Base-by-base conservation (phyloP, 2,888 invertebrate species). In the Imbricaverruca yamaguchii region DNA sequence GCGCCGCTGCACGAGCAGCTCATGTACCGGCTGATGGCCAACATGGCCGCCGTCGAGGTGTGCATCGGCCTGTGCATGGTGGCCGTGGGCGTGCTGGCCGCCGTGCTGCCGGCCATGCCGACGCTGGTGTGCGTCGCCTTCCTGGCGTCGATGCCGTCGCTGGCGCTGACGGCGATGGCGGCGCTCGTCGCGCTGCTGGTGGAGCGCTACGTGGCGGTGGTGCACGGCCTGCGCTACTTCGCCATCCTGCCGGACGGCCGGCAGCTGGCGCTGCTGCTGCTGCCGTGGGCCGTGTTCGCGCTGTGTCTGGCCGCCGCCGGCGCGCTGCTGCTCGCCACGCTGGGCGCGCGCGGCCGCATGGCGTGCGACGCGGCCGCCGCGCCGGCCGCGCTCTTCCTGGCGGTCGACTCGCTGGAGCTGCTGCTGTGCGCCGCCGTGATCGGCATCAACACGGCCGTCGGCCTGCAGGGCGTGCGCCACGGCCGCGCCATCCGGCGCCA, bases 221-320 rank as follows among this genome's bases (percentile, higher is more conserved):
- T 65, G n/a, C 65, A 65, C 65, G 65, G 65, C 23, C 65, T 65
- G 65, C 65, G 65, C 65, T 65, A 65, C 65, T 65, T 65, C 65
- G 18, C 10, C 65, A n/a, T 65, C n/a, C 65, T 65, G 65, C 23
- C 65, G 7, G 23, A 8, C n/a, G 9, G 18, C 10, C 65, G 65
- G 18, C 65, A 23, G 10, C n/a, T n/a, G 10, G 18, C 18, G 65
- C 65, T 65, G 65, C 65, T 65, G 23, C 18, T 18, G n/a, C n/a
- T 23, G 23, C 65, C 65, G 10, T 65, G 65, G 65, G 18, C 18
- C 8, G 23, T 23, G 39, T 39, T 1, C 39, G 39, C 39, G 39
- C 39, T 39, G 39, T 39, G 39, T 39, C 39, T 39, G 65, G 65
- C 10, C 23, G 23, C 23, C 23, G 6, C 23, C 65, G n/a, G 65